phyloP scores from a whole-genome alignment of 2,797 vertebrate genomes.

The Carduelis carduelis region DNA sequence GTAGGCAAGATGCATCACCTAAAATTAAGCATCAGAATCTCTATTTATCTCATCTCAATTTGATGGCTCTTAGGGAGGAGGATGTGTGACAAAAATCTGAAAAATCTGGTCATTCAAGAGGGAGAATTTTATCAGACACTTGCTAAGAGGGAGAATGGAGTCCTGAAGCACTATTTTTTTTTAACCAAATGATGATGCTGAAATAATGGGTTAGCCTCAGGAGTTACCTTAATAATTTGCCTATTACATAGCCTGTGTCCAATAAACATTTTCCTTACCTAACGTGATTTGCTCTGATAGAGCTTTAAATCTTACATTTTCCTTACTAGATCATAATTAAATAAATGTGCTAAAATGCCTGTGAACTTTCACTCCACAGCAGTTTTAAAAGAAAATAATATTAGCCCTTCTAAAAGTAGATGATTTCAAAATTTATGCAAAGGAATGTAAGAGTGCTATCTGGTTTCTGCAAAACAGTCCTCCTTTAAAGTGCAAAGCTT shows the following conservation, averaged over 20 bases:
- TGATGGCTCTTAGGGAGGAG: not conserved
- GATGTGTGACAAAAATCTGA: not conserved
- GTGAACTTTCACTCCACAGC: not conserved
- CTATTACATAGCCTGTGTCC: not conserved
- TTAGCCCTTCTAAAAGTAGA: not conserved
- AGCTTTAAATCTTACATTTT: not conserved
- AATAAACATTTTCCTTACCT: not conserved
- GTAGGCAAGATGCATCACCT: not conserved
- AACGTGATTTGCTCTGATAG: not conserved
- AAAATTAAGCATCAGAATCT: not conserved
- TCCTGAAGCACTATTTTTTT: not conserved
- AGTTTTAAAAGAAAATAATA: not conserved
- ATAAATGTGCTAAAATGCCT: not conserved
- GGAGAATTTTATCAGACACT: not conserved
- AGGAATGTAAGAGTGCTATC: not conserved
- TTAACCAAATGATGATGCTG: not conserved
- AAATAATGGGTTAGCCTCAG: not conserved
- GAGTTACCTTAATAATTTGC: not conserved
- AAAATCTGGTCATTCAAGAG: not conserved
- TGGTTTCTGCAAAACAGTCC: not conserved
- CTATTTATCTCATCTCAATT: not conserved
- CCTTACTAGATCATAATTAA: not conserved
- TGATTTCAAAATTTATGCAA: not conserved
- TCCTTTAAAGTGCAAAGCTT: not conserved
- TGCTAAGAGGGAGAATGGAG: not conserved